A percentile compares a stretch with the other conserved stretches of the same genome.
Evolutionary conservation across 2,888 invertebrate genomes (phyloP).

Genomic region (Drosophila robusta): DNA sequence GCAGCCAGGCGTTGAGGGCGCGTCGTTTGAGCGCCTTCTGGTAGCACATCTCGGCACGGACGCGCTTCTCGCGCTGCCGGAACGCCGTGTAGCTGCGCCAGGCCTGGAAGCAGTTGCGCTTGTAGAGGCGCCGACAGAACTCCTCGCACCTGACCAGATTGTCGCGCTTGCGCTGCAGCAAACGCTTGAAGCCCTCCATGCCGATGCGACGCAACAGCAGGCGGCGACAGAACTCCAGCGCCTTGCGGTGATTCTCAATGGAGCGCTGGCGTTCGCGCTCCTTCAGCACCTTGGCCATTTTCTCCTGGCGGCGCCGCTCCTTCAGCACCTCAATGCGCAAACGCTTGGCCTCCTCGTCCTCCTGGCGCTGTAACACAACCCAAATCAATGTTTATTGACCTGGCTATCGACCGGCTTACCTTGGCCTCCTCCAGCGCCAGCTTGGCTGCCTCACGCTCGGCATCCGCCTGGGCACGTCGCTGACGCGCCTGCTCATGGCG

Average conservation of each 20-base stretch:
- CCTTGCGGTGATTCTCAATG: conserved; percentile 84
- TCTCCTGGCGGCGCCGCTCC: conserved; percentile 87
- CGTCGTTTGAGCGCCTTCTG: conserved; percentile 86
- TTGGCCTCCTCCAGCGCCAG: conserved; percentile 84
- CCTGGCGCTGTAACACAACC: conserved; percentile 72
- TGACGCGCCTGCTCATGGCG: conserved; percentile 84
- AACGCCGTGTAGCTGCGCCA: conserved; percentile 87
- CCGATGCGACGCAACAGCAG: conserved; percentile 81
- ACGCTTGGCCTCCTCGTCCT: conserved; percentile 88
- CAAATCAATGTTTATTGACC: too few species aligned
- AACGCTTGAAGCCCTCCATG: conserved; percentile 82
- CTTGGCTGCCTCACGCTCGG: conserved; percentile 85
- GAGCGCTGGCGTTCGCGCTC: conserved; percentile 86
- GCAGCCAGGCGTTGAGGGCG: conserved; percentile 86
- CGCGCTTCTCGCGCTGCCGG: conserved; percentile 86
- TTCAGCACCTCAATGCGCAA: conserved; percentile 87
- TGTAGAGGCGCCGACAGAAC: conserved; percentile 85
- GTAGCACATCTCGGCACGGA: conserved; percentile 87
- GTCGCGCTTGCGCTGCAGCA: conserved; percentile 81
- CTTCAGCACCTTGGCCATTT: conserved; percentile 87
- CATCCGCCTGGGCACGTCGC: conserved; percentile 82
- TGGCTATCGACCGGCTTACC: conserved; percentile 55
- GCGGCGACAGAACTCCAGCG: conserved; percentile 84
- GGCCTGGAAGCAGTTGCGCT: conserved; percentile 86
- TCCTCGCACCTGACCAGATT: conserved; percentile 85